Evolutionary conservation across 2,797 vertebrate species (phyloP), one percentile per base, ranked within the genome.

Genomic region (Acridotheres tristis): DNA sequence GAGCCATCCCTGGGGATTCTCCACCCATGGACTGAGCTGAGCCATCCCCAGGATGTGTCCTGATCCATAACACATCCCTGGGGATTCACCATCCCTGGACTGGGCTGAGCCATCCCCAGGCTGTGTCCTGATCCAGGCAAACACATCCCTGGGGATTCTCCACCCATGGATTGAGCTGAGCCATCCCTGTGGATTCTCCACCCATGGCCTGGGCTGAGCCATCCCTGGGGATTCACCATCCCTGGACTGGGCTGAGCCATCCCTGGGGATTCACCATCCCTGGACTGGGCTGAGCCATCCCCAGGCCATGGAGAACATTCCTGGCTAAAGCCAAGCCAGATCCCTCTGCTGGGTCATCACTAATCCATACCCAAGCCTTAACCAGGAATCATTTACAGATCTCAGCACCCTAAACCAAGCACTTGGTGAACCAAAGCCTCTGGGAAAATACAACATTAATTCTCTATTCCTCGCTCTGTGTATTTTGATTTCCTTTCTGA

Each of bases 401-500:
- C 73, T 11, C 23, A 47, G 61, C 75, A 32, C 38, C 62, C 29
- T 21, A n/a, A 90, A 58, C 53, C 38, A 50, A 30, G 47, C 51
- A 20, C 54, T 78, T 62, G 62, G 58, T 42, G 92, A 91, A 36
- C 18, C 38, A 68, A 42, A 80, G 76, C 67, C 79, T 30, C 25
- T 29, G 30, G 92, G 77, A 92, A 94, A 66, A 81, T 26, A 71
- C 2, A 50, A 30, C 38, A 55, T 63, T 63, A 84, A 89, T 78
- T 72, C 62, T 40, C n/a, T 6, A 1, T 30, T 91, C 75, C 27
- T 75, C 55, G 73, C 77, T 77, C 51, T 51, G 68, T 90, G 85
- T 71, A 13, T 89, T 93, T 92, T 90, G 79, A 84, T 93, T 91
- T 93, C 15, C 43, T 69, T 87, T 84, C 86, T 88, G 76, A 91